phyloP scores from a whole-genome alignment of 2,888 invertebrate genomes.

The Galerucella calmariensis region DNA sequence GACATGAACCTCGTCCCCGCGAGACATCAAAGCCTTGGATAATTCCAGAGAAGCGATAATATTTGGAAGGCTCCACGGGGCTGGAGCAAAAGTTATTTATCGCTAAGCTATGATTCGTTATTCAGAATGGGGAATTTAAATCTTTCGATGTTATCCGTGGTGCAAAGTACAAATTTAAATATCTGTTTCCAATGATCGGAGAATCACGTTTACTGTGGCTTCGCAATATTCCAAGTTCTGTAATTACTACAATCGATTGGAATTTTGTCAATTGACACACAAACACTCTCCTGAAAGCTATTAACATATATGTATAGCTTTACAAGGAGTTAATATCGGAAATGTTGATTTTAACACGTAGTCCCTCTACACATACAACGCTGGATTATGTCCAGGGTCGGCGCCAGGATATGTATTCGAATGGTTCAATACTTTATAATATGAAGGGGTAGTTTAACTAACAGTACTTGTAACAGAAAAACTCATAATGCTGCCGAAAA shows the following conservation, averaged over 20 bases:
- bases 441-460: neutral
- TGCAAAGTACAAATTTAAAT: constrained; percentile 2
- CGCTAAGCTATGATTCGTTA: too few species aligned
- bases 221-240: constrained; percentile 29
- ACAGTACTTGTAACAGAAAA: too few species aligned
- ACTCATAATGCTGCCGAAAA: too few species aligned
- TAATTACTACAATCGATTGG: constrained; percentile 31
- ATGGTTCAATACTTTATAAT: neutral
- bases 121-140: too few species aligned
- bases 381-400: constrained; percentile 20
- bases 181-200: constrained; percentile 8
- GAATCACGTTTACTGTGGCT: constrained; percentile 24
- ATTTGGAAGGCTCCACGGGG: too few species aligned
- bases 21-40: too few species aligned
- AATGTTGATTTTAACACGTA: constrained; percentile 45
- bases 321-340: constrained; percentile 42
- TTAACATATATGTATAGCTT: constrained; percentile 31
- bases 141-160: neutral
- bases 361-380: constrained; percentile 19
- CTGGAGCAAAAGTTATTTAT: too few species aligned
- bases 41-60: too few species aligned
- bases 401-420: neutral
- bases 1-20: too few species aligned
- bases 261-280: constrained; percentile 33
- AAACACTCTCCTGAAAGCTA: constrained; percentile 33